Evolutionary conservation across 2,888 invertebrate species (phyloP), one percentile per base, ranked within the genome.

Genomic region (Protodeltote pygarga): DNA sequence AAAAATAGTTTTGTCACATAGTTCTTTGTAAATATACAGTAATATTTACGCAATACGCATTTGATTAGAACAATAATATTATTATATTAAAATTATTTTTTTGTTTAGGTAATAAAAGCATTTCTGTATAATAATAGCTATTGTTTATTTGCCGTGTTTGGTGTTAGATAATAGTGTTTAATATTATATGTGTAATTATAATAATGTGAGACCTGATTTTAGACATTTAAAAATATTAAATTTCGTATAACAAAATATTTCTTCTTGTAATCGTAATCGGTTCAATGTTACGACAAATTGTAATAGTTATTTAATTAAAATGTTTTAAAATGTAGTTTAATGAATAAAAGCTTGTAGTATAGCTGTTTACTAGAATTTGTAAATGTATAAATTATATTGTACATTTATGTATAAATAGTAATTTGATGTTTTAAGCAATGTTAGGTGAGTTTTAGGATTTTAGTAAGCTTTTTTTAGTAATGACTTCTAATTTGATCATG

Each of bases 121-220:
- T 82, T 73, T 73, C 77, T 88, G 87, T 88, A 86, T 54, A 11
- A 83, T 76, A 83, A n/a, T 66, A 53, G 85, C 84, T 83, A 61
- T 66, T 52, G 48, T 82, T 89, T 31, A 64, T 81, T 89, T 90
- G 89, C 87, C 42, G 81, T 88, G 88, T 90, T 90, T 87, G 89
- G 71, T 90, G 89, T 90, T 89, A 87, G 83, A 54, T 50, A 14
- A 41, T 83, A 83, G 65, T 60, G 37, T 62, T 65, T 51, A 63
- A 60, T 59, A 59, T 48, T 54, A 52, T 53, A 61, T 55, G 48
- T 68, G 40, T 60, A 58, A 59, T 54, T 57, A 64, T 59, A 54
- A 71, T 68, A 75, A 73, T 75, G 67, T 82, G 82, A 81, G 81
- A 85, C 83, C 83, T 85, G 80, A 85, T 73, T 71, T 66, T 75